These are phyloP conservation scores for Pimpla rufipes DNA, from an alignment of 2,888 invertebrate genomes.

Conservation along the genomic window DNA sequence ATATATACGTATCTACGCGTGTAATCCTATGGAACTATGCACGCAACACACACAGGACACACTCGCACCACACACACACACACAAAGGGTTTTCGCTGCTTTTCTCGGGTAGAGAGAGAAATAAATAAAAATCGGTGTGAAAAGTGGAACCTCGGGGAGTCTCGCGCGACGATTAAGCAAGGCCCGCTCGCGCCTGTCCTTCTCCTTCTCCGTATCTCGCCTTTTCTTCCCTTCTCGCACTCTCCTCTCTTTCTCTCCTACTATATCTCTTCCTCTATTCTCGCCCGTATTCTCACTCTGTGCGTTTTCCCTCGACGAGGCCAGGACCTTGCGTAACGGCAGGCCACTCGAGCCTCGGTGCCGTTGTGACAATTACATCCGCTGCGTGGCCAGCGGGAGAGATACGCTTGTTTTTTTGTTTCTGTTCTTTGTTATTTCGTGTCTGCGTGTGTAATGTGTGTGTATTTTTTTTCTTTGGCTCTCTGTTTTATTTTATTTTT, in stretches of 20 bases:
- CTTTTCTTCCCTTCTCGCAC: neutral
- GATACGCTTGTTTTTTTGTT: neutral
- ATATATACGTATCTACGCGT: too few relatives aligned
- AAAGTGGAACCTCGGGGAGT: slow-evolving; percentile 27
- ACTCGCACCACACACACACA: slow-evolving; percentile 36
- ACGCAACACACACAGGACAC: slow-evolving; percentile 62
- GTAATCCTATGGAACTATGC: slow-evolving; percentile 40
- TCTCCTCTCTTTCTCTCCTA: slow-evolving; percentile 11
- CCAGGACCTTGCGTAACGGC: slow-evolving; percentile 31
- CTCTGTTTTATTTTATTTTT: too few relatives aligned
- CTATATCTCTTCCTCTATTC: slow-evolving; percentile 24
- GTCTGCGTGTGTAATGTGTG: too few relatives aligned
- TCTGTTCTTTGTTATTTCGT: neutral
- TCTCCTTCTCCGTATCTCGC: slow-evolving; percentile 29
- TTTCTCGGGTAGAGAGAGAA: slow-evolving; percentile 8
- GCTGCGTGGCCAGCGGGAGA: too few relatives aligned
- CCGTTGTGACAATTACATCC: slow-evolving; percentile 13
- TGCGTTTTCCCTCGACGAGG: neutral
- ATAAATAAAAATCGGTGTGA: slow-evolving; percentile 10
- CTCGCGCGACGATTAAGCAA: neutral
- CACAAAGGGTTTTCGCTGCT: too few relatives aligned
- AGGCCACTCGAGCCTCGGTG: neutral
- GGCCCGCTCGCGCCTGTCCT: slow-evolving; percentile 15
- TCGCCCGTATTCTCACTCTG: neutral
- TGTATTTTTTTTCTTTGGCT: too few relatives aligned